Conservation (phyloP, 2,113 vertebrate species). For the Calyptomena viridis region DNA sequence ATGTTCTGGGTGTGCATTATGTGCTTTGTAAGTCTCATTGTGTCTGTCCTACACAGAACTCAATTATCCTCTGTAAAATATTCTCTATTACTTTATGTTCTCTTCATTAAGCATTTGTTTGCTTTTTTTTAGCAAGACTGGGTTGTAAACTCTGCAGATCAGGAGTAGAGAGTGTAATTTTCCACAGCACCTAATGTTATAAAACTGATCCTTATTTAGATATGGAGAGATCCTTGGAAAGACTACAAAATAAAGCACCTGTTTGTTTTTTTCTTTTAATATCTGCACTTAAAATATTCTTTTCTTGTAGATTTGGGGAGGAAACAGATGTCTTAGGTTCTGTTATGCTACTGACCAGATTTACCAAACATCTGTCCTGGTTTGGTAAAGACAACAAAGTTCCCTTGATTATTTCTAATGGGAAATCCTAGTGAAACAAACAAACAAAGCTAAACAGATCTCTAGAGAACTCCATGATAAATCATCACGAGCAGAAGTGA, state of each 20-base stretch:
- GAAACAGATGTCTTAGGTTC: background rate
- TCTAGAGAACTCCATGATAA: background rate
- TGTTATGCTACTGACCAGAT: background rate
- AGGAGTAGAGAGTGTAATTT: background rate
- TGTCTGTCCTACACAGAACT: background rate
- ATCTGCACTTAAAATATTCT: background rate
- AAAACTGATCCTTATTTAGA: background rate
- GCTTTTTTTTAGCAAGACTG: background rate
- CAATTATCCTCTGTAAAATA: background rate
- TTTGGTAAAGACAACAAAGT: background rate
- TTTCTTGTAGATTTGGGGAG: background rate
- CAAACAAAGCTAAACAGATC: background rate
- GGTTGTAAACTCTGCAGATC: background rate
- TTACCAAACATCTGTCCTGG: background rate
- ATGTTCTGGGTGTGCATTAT: background rate
- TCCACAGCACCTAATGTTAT: background rate
- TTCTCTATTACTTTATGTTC: background rate
- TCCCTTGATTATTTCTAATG: background rate
- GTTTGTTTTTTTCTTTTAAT: background rate
- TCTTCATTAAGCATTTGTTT: background rate
- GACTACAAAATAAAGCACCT: background rate
- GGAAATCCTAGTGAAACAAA: background rate
- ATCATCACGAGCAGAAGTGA: background rate
- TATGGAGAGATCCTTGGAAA: background rate
- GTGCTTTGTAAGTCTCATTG: background rate